Conservation (phyloP, 2,888 invertebrate genomes). For the Brachypalpus laphriformis region DNA sequence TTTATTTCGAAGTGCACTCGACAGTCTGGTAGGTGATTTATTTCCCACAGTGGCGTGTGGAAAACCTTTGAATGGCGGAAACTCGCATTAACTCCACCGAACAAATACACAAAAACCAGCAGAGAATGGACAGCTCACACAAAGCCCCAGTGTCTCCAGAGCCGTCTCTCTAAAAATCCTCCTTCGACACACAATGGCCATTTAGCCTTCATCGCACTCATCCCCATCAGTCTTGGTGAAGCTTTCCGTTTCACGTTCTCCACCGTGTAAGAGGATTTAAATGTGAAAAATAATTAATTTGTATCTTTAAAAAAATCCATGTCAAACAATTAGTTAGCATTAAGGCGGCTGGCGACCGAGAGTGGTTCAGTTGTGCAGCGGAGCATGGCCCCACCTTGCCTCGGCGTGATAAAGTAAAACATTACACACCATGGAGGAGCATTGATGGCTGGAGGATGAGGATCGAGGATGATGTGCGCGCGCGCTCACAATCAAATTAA, state of each 20-base stretch:
- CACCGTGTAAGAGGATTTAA: slow-evolving; percentile 50
- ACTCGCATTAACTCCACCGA: slow-evolving; percentile 28
- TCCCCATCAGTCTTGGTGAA: slow-evolving; percentile 51
- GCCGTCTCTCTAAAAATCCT: slow-evolving; percentile 1
- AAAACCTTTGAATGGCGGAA: slow-evolving; percentile 45
- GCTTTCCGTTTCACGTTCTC: slow-evolving; percentile 15
- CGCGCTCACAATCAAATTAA: slow-evolving; percentile 76
- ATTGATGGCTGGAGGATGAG: background rate
- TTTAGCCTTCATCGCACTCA: slow-evolving; percentile 65
- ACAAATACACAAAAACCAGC: slow-evolving; percentile 12
- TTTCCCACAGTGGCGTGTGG: slow-evolving; percentile 40
- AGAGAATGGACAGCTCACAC: slow-evolving; percentile 7
- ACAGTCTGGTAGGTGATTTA: slow-evolving; percentile 45
- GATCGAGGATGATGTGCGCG: slow-evolving; percentile 24
- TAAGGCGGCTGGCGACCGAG: slow-evolving; percentile 54
- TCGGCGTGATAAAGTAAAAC: slow-evolving; percentile 65
- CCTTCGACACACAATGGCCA: slow-evolving; percentile 43
- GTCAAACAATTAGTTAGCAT: slow-evolving; percentile 74
- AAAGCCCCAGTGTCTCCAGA: slow-evolving; percentile 6
- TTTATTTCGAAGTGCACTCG: slow-evolving; percentile 38
- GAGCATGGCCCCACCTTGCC: slow-evolving; percentile 56
- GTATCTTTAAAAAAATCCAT: slow-evolving; percentile 72
- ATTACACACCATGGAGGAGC: slow-evolving; percentile 53
- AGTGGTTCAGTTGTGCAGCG: slow-evolving; percentile 38
- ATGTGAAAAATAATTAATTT: slow-evolving; percentile 69